These are phyloP conservation scores for Myrmophylax atrothorax DNA, from an alignment of 2,113 vertebrate species.

Conservation along the genomic window DNA sequence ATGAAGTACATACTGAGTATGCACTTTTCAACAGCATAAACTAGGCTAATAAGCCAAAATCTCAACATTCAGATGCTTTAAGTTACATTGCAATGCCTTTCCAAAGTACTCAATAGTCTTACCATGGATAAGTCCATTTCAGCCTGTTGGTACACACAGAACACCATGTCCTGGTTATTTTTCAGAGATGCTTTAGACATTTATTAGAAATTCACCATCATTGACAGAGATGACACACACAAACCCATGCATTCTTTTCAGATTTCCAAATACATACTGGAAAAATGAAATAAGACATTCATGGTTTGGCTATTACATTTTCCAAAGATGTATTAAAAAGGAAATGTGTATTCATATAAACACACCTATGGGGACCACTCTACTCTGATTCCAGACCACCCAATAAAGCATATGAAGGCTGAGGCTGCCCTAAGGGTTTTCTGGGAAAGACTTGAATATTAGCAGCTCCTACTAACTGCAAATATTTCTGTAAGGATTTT, in stretches of 20 bases:
- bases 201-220: background rate
- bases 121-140: background rate
- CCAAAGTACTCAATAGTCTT: background rate
- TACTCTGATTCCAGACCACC: background rate
- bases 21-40: background rate
- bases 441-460: background rate
- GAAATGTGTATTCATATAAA: background rate
- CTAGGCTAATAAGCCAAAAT: background rate
- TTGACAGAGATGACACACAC: background rate
- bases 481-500: background rate
- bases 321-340: background rate
- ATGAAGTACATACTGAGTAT: background rate
- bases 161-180: background rate
- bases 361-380: background rate
- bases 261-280: background rate
- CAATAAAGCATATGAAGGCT: background rate
- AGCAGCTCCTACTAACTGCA: background rate
- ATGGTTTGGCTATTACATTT: background rate
- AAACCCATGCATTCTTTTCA: background rate
- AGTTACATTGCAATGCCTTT: background rate
- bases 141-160: background rate
- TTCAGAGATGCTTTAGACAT: background rate
- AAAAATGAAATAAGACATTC: background rate
- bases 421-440: background rate
- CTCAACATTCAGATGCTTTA: background rate